Evolutionary conservation across 1,140 invertebrate genomes (phyloP).

Genomic region (Micrasema longulum): DNA sequence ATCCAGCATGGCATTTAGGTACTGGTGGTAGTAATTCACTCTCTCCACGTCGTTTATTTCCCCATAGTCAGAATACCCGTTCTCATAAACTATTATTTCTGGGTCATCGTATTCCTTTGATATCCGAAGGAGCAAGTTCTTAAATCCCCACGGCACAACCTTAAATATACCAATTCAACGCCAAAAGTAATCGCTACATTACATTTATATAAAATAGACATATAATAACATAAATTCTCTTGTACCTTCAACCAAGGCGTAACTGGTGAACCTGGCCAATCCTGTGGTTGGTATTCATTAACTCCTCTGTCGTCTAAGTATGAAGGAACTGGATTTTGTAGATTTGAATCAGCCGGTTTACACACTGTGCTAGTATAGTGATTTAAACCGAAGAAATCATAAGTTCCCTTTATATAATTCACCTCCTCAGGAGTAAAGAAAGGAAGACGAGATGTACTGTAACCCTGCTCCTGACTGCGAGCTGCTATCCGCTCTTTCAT

Average conservation of each 20-base stretch:
- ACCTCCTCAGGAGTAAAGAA: conserved; percentile 70
- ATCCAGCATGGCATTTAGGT: conserved; percentile 60
- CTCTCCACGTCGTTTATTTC: conserved; percentile 67
- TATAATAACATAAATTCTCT: no score
- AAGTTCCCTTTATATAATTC: conserved; percentile 68
- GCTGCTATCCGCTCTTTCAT: conserved; percentile 69
- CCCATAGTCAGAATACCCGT: conserved; percentile 71
- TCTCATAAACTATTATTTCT: conserved; percentile 75
- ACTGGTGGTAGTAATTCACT: conserved; percentile 62
- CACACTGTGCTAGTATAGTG: conserved; percentile 69
- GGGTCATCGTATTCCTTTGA: conserved; percentile 71
- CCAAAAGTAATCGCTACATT: no score
- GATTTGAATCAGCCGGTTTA: conserved; percentile 57
- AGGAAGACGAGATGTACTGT: conserved; percentile 69
- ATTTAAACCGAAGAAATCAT: conserved; percentile 75
- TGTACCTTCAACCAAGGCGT: conserved; percentile 68
- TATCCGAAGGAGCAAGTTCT: conserved; percentile 68
- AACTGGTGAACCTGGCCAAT: conserved; percentile 58
- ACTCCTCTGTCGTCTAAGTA: conserved; percentile 67
- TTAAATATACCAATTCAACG: no score
- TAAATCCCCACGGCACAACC: conserved; percentile 60
- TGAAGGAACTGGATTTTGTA: conserved; percentile 61
- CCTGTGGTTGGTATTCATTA: conserved; percentile 63
- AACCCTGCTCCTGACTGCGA: conserved; percentile 71
- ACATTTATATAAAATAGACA: no score